phyloP scores from a whole-genome alignment of 2,113 vertebrate genomes.

The Grammomys dolichurus region DNA sequence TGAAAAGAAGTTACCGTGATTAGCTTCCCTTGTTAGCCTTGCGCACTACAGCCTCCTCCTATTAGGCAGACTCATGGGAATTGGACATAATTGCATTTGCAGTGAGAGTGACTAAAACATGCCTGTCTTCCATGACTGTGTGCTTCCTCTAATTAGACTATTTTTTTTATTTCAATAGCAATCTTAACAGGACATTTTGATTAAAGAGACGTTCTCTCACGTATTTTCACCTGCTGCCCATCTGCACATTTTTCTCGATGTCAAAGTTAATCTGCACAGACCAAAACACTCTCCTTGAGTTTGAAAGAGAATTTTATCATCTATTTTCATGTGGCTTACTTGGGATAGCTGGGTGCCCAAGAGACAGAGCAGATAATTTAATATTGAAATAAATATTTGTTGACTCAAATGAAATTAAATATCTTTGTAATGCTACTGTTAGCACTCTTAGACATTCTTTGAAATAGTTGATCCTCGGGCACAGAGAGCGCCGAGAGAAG shows the following conservation, averaged over 20 bases:
- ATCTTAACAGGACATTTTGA: slow-evolving; percentile 17
- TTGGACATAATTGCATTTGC: slow-evolving; percentile 66
- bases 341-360: neutral
- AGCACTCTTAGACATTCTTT: neutral
- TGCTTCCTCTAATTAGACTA: slow-evolving; percentile 24
- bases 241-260: slow-evolving; percentile 8
- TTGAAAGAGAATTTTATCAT: slow-evolving; percentile 40
- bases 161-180: slow-evolving; percentile 51
- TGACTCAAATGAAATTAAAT: slow-evolving; percentile 10
- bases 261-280: slow-evolving; percentile 11
- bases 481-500: too few species aligned
- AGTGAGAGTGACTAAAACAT: slow-evolving; percentile 32
- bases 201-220: slow-evolving; percentile 22
- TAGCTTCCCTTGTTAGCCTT: slow-evolving; percentile 42
- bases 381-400: slow-evolving; percentile 42
- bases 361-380: neutral
- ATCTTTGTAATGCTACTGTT: slow-evolving; percentile 17
- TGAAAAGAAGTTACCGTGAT: slow-evolving; percentile 67
- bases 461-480: neutral
- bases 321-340: slow-evolving; percentile 1
- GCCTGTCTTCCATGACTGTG: slow-evolving; percentile 16
- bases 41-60: slow-evolving; percentile 14
- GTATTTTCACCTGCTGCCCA: neutral
- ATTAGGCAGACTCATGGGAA: slow-evolving; percentile 63
- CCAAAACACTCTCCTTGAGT: neutral